Conservation (phyloP, 2,888 invertebrate genomes). For the Thalpophila matura region DNA sequence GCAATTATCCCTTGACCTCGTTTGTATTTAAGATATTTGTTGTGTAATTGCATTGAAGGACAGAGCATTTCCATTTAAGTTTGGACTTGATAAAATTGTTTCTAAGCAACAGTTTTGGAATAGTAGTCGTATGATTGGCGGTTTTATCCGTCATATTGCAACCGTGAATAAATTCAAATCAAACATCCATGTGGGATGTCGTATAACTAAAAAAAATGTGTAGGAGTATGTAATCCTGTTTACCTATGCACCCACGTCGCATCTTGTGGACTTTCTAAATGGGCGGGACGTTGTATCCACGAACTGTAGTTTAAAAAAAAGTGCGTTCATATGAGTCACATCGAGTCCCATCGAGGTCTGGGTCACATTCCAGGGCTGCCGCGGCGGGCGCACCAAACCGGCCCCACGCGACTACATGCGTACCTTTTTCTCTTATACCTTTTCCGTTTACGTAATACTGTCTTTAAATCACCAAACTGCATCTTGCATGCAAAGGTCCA, state of each 20-base stretch:
- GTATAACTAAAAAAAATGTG: slow-evolving; percentile 70
- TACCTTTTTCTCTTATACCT: slow-evolving; percentile 66
- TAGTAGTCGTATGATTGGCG: slow-evolving; percentile 49
- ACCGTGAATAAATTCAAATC: slow-evolving; percentile 58
- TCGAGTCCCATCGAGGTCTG: slow-evolving; percentile 84
- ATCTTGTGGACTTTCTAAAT: slow-evolving; percentile 80
- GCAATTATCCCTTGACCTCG: slow-evolving; percentile 42
- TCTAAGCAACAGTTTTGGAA: too few relatives aligned
- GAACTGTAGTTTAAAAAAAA: slow-evolving; percentile 71
- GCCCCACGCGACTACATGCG: slow-evolving; percentile 68
- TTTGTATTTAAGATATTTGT: slow-evolving; percentile 37
- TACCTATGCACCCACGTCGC: slow-evolving; percentile 82
- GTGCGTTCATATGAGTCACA: slow-evolving; percentile 83
- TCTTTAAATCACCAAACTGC: slow-evolving; percentile 52
- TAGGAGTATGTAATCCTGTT: slow-evolving; percentile 80
- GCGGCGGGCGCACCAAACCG: slow-evolving; percentile 75
- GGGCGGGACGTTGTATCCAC: slow-evolving; percentile 68
- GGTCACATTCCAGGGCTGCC: slow-evolving; percentile 87
- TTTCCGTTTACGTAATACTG: slow-evolving; percentile 73
- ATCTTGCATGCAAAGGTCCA: slow-evolving; percentile 24
- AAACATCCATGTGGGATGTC: slow-evolving; percentile 67
- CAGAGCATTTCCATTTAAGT: slow-evolving; percentile 39
- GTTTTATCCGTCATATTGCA: too few relatives aligned
- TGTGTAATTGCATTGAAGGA: slow-evolving; percentile 32
- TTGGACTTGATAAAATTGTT: slow-evolving; percentile 34